Percentiles rank a stretch among this genome's conserved stretches.
These are phyloP conservation scores for Pocillopora damicornis DNA, from an alignment of 64 coral and sea anemone species.

Conservation along the genomic window DNA sequence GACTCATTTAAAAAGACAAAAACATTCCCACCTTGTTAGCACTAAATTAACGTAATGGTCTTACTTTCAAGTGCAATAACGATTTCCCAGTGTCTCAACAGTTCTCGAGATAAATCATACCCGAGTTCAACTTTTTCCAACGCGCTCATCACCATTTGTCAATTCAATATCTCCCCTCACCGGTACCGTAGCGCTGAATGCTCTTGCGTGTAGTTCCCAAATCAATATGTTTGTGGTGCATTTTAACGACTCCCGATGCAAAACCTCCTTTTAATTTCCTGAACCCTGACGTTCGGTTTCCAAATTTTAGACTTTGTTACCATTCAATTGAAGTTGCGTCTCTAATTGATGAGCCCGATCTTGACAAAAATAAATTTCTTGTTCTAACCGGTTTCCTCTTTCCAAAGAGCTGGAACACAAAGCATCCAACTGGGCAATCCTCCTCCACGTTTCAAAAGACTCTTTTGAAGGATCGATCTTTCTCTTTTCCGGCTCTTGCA, in stretches of 20 bases:
- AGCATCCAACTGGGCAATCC: background rate
- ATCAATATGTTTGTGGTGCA: conserved; percentile 21
- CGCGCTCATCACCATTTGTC: conserved; percentile 2
- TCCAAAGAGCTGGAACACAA: conserved; percentile 1
- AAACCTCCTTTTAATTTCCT: background rate
- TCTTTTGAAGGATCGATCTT: background rate
- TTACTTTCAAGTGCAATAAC: conserved; percentile 14
- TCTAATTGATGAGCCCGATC: background rate
- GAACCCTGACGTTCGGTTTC: background rate
- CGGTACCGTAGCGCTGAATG: background rate
- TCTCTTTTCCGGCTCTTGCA: background rate
- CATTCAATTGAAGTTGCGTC: background rate
- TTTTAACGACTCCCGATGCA: conserved; percentile 29
- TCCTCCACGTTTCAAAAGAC: background rate
- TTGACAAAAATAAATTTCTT: conserved; percentile 1
- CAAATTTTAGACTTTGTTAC: background rate
- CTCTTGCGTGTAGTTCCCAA: conserved; percentile 16
- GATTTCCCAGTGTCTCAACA: conserved; percentile 6
- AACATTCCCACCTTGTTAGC: background rate
- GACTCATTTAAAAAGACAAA: background rate
- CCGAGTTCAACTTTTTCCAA: conserved; percentile 18
- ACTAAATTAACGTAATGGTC: background rate
- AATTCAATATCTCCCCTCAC: background rate
- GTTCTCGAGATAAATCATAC: background rate
- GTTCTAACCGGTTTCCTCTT: background rate